Evolutionary conservation across 2,888 invertebrate genomes (phyloP), one percentile per base, ranked within the genome.

Genomic region (Tinea trinotella): DNA sequence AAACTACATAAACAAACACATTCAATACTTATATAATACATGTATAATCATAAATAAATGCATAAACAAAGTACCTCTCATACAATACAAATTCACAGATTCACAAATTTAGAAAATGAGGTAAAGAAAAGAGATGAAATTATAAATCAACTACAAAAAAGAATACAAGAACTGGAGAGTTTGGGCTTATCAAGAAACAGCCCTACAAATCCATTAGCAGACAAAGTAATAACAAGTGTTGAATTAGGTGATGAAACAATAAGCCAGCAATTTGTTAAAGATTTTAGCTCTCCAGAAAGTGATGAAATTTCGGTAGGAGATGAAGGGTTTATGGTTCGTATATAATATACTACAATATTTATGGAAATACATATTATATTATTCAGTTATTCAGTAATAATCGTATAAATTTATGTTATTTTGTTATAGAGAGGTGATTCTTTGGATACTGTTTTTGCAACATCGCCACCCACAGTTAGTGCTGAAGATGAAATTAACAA

Each of bases 91-190:
- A n/a, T n/a, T n/a, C n/a, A n/a, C n/a, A 87, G 93, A 56, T 93
- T 94, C 68, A 89, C 90, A 56, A 91, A 89, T 59, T 82, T 96
- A 70, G 93, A 95, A 74, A 88, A 91, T 57, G 95, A 95, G 76
- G 91, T 96, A n/a, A 86, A 90, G 24, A 91, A 90, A 64, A 88
- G 94, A 34, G 95, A 96, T 68, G 92, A 92, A 66, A 91, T 95
- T 57, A 96, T 96, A 63, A 88, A 88, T 53, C 91, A 93, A 68
- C 87, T 96, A 36, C 93, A 93, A 70, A 87, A 88, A 61, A 87
- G 93, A 64, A 92, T 93, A 63, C 88, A 89, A 70, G 90, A 92
- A 67, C 68, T 93, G 61, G 91, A 93, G 67, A 76, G 70, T 54
- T 58, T 78, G 44, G 83, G 83, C 1, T 58, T 77, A 15, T 55